A percentile compares a stretch with the other conserved stretches of the same genome.
Conservation (phyloP, 2,113 vertebrate species). For the Naja naja region DNA sequence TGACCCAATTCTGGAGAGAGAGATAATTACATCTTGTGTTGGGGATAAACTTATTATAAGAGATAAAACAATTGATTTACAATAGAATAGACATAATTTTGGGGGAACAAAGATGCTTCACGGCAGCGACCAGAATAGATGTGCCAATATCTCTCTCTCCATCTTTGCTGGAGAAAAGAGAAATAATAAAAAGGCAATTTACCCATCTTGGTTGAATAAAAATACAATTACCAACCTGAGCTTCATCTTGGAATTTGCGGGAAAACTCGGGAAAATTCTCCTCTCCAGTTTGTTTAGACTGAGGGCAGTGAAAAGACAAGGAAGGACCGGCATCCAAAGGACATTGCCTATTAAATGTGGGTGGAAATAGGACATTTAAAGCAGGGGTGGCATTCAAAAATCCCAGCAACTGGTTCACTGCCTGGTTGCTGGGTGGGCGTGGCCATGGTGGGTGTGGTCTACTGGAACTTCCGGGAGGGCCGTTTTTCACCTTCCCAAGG, state of each 20-base stretch:
- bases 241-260: neutral
- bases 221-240: neutral
- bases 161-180: neutral
- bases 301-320: neutral
- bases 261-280: neutral
- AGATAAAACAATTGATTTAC: conserved; percentile 14
- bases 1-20: neutral
- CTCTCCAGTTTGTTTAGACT: no score
- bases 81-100: neutral
- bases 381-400: no score
- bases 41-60: neutral
- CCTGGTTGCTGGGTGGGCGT: no score
- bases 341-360: neutral
- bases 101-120: neutral
- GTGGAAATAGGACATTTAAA: no score
- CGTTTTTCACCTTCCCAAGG: no score
- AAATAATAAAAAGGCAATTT: neutral
- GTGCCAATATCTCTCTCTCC: neutral
- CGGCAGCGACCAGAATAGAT: neutral
- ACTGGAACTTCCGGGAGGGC: no score
- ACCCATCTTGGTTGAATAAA: neutral
- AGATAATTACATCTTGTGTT: neutral
- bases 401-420: no score
- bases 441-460: no score
- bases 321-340: fast-evolving